phyloP scores from a whole-genome alignment of 2,113 vertebrate species.

The Phyllostomus discolor region DNA sequence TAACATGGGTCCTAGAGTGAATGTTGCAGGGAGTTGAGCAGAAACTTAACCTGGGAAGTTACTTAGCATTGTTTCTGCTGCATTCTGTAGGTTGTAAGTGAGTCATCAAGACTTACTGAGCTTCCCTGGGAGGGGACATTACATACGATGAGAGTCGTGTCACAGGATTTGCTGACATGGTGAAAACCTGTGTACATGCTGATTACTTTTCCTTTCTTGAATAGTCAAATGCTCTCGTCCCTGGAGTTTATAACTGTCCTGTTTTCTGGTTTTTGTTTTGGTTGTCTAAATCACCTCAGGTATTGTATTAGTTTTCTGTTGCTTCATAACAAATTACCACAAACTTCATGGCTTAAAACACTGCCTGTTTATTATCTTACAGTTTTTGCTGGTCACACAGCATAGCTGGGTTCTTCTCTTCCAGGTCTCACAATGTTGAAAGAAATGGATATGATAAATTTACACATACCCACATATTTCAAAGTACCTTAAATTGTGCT shows the following conservation, averaged over 20 bases:
- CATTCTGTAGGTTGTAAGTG: accelerated
- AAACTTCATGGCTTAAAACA: not conserved
- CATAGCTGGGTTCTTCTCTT: not conserved
- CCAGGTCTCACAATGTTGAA: not conserved
- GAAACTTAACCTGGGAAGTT: not conserved
- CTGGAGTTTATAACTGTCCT: not conserved
- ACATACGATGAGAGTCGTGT: accelerated
- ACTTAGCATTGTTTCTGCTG: not conserved
- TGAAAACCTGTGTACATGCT: accelerated
- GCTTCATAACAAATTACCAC: not conserved
- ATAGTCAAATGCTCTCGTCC: not conserved
- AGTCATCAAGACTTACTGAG: not conserved
- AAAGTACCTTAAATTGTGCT: not conserved
- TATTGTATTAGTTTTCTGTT: not conserved
- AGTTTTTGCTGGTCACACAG: not conserved
- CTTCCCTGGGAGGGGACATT: not conserved
- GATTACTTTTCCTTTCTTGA: not conserved
- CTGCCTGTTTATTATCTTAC: not conserved
- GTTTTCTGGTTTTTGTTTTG: not conserved
- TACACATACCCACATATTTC: not conserved
- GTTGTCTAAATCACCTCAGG: not conserved
- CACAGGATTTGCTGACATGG: not conserved
- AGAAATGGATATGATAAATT: not conserved
- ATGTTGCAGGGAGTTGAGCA: not conserved
- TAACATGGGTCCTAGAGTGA: not conserved